These are phyloP conservation scores for Bemisia tabaci DNA, from an alignment of 1,140 invertebrate genomes.

Conservation along the genomic window DNA sequence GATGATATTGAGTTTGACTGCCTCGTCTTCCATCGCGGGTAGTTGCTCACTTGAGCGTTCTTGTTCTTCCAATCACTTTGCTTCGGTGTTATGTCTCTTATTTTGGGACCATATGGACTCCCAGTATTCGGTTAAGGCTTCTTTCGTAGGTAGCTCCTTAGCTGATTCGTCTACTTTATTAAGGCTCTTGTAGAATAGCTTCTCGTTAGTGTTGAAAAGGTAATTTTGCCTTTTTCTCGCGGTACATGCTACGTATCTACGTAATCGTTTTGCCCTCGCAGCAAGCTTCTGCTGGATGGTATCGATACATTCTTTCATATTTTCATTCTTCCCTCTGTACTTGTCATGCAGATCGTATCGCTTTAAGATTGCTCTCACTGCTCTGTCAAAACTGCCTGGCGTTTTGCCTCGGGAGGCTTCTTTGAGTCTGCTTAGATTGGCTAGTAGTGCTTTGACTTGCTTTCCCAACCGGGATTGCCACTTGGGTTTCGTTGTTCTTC, in stretches of 20 bases:
- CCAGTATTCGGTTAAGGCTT: slow-evolving; percentile 1
- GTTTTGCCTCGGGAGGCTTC: too few relatives aligned
- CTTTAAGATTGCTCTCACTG: too few relatives aligned
- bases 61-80: not conserved
- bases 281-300: slow-evolving; percentile 1
- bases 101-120: not conserved
- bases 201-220: not conserved
- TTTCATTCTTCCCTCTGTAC: too few relatives aligned
- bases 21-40: not conserved
- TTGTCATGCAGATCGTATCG: too few relatives aligned
- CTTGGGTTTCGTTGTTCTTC: too few relatives aligned
- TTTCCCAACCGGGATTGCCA: too few relatives aligned
- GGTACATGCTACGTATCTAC: not conserved
- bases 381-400: too few relatives aligned
- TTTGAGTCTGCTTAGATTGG: too few relatives aligned
- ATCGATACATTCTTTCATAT: too few relatives aligned
- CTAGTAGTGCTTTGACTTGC: too few relatives aligned
- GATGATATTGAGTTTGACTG: not conserved
- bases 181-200: slow-evolving; percentile 6
- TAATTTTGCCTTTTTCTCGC: not conserved
- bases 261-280: not conserved
- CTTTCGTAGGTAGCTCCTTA: not conserved
- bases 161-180: not conserved
- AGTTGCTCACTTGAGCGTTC: too few relatives aligned
- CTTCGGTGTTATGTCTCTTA: slow-evolving; percentile 4